Base-by-base conservation (phyloP, 2,888 invertebrate genomes). In the Atrina japonica region DNA sequence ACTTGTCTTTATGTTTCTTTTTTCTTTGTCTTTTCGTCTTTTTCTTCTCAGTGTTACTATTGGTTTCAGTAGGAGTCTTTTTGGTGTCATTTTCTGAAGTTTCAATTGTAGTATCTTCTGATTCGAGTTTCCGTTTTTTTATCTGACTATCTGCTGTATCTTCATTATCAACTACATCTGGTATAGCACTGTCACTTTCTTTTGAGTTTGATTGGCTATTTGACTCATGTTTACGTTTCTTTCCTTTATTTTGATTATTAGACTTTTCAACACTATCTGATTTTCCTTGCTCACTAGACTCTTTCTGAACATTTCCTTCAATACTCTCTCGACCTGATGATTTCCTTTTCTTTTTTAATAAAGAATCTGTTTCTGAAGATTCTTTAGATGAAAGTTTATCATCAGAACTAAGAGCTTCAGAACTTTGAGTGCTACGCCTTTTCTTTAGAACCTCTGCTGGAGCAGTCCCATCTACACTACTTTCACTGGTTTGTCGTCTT, bases 1-100 rank as follows among this genome's bases (percentile, higher is more conserved):
- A 75, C 50, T 77, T 78, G 45, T 83, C 82, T 65, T 77, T 81
- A 47, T 77, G 77, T 47, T 73, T 63, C 47, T 84, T 82, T 60
- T 83, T 83, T 55, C 72, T 76, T 50, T 75, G 65, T 18, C 66
- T 66, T 18, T 73, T 76, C 18, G 75, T 77, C 55, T 73, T 79
- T 30, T 70, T 78, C 41, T 73, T 72, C 9, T 35, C 23, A 11
- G 56, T 23, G 21, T 14, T 21, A 23, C 35, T 40, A 23, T 21
- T 56, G 9, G 14, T 29, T 35, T 23, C 35, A 1, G 23, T 40
- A n/a, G 35, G 14, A n/a, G 11, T 40, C 40, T 35, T n/a, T 14
- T 40, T 21, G 21, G 43, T 21, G 18, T 27, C 41, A 30, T 29
- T 59, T 45, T 70, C 70, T 49, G 30, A 30, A 21, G 21, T 27